These are phyloP conservation scores for Mesocricetus auratus DNA, from an alignment of 2,113 vertebrate species.

Conservation along the genomic window DNA sequence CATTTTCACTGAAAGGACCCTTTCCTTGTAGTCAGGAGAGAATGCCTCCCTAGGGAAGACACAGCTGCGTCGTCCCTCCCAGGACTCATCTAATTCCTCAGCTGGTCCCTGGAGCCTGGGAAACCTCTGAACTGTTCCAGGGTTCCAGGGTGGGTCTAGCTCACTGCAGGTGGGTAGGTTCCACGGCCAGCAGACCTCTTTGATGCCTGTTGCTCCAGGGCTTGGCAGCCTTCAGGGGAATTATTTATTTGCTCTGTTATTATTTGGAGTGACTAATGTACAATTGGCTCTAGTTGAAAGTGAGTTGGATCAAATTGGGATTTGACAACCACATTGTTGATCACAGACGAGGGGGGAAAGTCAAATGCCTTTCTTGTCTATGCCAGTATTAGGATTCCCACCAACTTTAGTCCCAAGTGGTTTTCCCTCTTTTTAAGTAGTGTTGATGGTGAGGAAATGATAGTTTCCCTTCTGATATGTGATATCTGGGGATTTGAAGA, in stretches of 20 bases:
- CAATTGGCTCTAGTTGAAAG: slow-evolving; percentile 76
- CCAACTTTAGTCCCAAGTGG: slow-evolving; percentile 6
- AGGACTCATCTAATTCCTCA: neutral
- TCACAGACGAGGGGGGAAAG: slow-evolving; percentile 16
- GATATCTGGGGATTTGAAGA: slow-evolving; percentile 37
- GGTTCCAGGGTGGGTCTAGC: neutral
- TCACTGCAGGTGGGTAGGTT: slow-evolving; percentile 7
- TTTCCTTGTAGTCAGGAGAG: neutral
- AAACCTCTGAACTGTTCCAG: neutral
- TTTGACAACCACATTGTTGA: slow-evolving; percentile 55
- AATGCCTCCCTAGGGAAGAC: neutral
- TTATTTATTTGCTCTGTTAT: slow-evolving; percentile 72
- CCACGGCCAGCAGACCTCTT: neutral
- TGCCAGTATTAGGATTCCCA: slow-evolving; percentile 30
- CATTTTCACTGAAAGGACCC: neutral
- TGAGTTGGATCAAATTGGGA: slow-evolving; percentile 61
- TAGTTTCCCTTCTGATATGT: slow-evolving; percentile 21
- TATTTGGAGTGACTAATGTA: slow-evolving; percentile 61
- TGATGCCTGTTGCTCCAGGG: slow-evolving; percentile 22
- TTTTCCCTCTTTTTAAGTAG: neutral
- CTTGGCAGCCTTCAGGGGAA: slow-evolving; percentile 34
- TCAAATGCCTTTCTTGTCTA: slow-evolving; percentile 32
- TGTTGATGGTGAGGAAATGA: neutral
- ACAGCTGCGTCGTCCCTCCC: slow-evolving; percentile 7
- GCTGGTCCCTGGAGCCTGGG: slow-evolving; percentile 40